Evolutionary conservation across 2,113 vertebrate genomes (phyloP).

Genomic region (Larimichthys polyactis): DNA sequence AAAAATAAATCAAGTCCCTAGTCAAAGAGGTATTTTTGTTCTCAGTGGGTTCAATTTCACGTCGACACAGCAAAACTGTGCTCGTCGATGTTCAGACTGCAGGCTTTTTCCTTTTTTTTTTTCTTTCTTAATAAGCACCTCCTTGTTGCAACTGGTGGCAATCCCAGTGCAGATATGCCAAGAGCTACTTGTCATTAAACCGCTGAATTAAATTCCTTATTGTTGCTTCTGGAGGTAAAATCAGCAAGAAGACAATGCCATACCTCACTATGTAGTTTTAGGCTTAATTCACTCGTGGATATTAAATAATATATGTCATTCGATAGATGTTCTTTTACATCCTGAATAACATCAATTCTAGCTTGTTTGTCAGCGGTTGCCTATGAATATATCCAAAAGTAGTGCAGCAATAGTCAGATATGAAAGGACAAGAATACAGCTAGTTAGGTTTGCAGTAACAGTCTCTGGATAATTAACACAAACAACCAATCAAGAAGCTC

Average conservation of each 20-base stretch:
- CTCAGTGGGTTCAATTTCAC: constrained; percentile 25
- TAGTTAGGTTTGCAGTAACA: background rate
- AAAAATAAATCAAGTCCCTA: constrained; percentile 17
- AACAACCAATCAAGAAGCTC: constrained; percentile 11
- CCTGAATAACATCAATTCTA: background rate
- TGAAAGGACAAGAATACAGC: background rate
- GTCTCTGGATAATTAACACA: background rate
- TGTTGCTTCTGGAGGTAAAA: constrained; percentile 9
- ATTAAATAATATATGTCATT: background rate
- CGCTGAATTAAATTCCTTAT: constrained; percentile 31
- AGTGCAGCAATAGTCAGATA: background rate
- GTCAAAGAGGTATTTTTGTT: constrained; percentile 16
- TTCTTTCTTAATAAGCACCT: constrained; percentile 37
- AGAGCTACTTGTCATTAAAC: constrained; percentile 17
- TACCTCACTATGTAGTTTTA: background rate
- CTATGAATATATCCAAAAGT: background rate
- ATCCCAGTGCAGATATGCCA: constrained; percentile 14
- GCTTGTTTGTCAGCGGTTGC: background rate
- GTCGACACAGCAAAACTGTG: constrained; percentile 18
- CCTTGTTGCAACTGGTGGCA: constrained; percentile 18
- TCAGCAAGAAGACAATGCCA: background rate
- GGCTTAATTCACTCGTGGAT: background rate
- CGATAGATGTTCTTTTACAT: background rate
- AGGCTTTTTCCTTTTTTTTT: constrained; percentile 14
- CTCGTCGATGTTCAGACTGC: constrained; percentile 2